A percentile compares a stretch with the other conserved stretches of the same genome.
Evolutionary conservation across 2,113 vertebrate species (phyloP).

Genomic region (Trichomycterus rosablanca): DNA sequence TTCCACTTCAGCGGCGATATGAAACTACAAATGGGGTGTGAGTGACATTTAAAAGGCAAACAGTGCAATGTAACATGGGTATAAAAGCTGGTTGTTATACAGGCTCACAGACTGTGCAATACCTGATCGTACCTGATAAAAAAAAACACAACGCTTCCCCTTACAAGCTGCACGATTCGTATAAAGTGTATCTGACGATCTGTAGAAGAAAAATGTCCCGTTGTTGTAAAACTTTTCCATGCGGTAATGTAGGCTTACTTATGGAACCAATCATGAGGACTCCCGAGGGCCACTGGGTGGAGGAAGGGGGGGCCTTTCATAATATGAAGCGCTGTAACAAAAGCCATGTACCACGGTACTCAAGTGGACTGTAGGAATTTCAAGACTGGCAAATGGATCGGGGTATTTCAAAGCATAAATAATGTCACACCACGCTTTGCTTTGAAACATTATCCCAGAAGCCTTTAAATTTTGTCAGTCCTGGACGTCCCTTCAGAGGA

Average conservation of each 20-base stretch:
- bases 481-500: constrained; percentile 1
- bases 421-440: constrained; percentile 24
- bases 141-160: constrained; percentile 67
- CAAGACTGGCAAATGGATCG: constrained; percentile 28
- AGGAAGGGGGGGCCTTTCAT: constrained; percentile 1
- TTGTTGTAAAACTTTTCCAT: constrained; percentile 39
- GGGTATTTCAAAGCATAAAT: constrained; percentile 27
- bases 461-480: constrained; percentile 27
- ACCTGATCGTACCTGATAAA: constrained; percentile 63
- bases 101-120: constrained; percentile 14
- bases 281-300: constrained; percentile 19
- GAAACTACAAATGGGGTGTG: constrained; percentile 33
- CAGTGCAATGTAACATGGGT: constrained; percentile 6
- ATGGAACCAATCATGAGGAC: constrained; percentile 37
- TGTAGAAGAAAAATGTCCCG: constrained; percentile 47
- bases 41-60: constrained; percentile 27
- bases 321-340: constrained; percentile 30
- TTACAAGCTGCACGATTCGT: constrained; percentile 59
- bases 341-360: constrained; percentile 18
- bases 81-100: constrained; percentile 30
- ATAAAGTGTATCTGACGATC: constrained; percentile 53
- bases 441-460: constrained; percentile 33
- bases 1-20: constrained; percentile 35
- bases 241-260: constrained; percentile 36
- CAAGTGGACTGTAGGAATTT: constrained; percentile 24